These are phyloP conservation scores for mouse (Mus musculus) DNA, from an alignment of 2,113 vertebrate species.

Conservation along the genomic window DNA sequence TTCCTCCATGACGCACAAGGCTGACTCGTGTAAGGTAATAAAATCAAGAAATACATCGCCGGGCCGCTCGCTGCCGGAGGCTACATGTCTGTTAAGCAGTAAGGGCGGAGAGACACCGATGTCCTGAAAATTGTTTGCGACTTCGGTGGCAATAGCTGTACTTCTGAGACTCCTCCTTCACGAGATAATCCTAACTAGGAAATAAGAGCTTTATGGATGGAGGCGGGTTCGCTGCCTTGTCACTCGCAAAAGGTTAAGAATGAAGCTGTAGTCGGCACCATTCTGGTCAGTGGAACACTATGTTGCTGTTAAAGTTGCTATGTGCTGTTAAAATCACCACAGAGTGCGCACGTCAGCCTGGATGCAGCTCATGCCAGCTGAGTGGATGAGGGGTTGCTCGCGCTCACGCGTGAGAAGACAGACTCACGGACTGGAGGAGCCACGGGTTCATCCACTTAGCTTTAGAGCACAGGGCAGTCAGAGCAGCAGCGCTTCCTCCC, in stretches of 20 bases:
- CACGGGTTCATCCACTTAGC: background rate
- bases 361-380: no score
- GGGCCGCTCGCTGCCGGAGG: background rate
- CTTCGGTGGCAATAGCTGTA: background rate
- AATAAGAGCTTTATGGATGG: constrained; percentile 34
- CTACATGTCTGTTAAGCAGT: background rate
- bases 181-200: constrained; percentile 10
- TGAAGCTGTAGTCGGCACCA: no score
- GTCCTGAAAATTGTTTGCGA: constrained; percentile 28
- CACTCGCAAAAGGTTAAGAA: background rate
- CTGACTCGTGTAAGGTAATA: constrained; percentile 21
- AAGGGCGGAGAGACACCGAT: background rate
- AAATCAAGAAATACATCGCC: background rate
- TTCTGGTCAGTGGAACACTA: background rate
- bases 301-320: background rate
- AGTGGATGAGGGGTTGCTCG: background rate
- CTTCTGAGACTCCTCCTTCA: constrained; percentile 24
- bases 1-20: background rate
- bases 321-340: no score
- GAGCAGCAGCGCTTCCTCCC: background rate
- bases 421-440: background rate
- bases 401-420: background rate
- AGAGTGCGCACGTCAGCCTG: no score
- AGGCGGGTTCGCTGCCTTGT: background rate
- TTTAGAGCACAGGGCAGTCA: background rate